Evolutionary conservation across 2,113 vertebrate genomes (phyloP).

Genomic region (Macrotis lagotis): DNA sequence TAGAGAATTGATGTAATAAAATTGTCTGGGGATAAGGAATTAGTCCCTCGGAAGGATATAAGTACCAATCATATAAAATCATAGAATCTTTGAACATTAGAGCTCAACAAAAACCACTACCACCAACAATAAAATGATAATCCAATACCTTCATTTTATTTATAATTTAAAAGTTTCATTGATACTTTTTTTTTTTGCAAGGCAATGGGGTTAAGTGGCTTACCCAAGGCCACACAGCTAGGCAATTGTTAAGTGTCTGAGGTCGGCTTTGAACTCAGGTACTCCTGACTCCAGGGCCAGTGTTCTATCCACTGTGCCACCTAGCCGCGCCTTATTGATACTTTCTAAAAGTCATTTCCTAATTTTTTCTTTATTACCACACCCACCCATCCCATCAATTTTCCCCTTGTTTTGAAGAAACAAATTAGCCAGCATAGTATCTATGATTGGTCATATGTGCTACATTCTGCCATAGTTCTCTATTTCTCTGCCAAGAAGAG

Average conservation of each 20-base stretch:
- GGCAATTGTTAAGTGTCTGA: too few relatives aligned
- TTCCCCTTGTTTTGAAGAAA: not conserved
- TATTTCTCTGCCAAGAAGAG: not conserved
- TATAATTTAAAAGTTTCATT: not conserved
- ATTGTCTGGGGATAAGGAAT: not conserved
- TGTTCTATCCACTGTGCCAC: too few relatives aligned
- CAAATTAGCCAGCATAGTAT: not conserved
- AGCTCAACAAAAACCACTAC: not conserved
- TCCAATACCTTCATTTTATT: not conserved
- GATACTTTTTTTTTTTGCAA: too few relatives aligned
- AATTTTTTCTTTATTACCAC: not conserved
- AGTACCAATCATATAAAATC: not conserved
- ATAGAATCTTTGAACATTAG: not conserved
- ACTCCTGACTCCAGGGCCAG: too few relatives aligned
- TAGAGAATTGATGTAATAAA: not conserved
- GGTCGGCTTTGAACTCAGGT: too few relatives aligned
- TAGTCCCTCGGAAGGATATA: not conserved
- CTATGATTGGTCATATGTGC: not conserved
- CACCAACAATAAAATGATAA: not conserved
- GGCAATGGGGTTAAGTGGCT: too few relatives aligned
- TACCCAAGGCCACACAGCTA: too few relatives aligned
- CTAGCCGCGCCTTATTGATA: too few relatives aligned
- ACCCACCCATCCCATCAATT: not conserved
- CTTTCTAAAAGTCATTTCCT: not conserved
- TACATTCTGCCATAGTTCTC: not conserved